A percentile compares a stretch with the other conserved stretches of the same genome.
These are phyloP conservation scores for Gambusia holbrooki DNA, from an alignment of 2,113 vertebrate genomes.

Conservation along the genomic window DNA sequence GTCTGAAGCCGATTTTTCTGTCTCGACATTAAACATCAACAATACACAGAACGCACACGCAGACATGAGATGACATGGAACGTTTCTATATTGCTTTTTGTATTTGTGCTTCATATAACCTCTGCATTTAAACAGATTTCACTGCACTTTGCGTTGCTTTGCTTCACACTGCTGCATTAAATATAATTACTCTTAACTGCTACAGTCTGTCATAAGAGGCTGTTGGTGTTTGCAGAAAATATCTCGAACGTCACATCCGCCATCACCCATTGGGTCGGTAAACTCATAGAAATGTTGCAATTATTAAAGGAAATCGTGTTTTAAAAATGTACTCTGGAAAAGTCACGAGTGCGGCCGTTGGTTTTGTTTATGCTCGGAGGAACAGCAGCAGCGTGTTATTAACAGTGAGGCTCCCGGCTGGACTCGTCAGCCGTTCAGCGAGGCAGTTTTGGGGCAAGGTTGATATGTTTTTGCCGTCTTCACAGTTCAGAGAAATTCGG, in stretches of 20 bases:
- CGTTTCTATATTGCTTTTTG: slow-evolving; percentile 57
- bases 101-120: slow-evolving; percentile 46
- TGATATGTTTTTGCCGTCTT: slow-evolving; percentile 68
- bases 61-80: slow-evolving; percentile 37
- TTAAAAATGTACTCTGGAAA: slow-evolving; percentile 56
- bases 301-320: slow-evolving; percentile 44
- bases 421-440: slow-evolving; percentile 41
- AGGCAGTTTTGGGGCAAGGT: slow-evolving; percentile 67
- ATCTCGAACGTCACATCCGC: slow-evolving; percentile 12
- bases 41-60: slow-evolving; percentile 57
- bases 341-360: slow-evolving; percentile 58
- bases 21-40: slow-evolving; percentile 34
- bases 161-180: background rate
- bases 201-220: slow-evolving; percentile 42
- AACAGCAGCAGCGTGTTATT: slow-evolving; percentile 60
- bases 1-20: slow-evolving; percentile 16
- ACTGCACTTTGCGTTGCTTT: background rate
- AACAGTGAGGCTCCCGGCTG: slow-evolving; percentile 52
- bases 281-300: slow-evolving; percentile 37
- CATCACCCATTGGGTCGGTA: slow-evolving; percentile 18
- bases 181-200: slow-evolving; percentile 47
- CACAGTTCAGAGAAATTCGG: slow-evolving; percentile 39
- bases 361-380: slow-evolving; percentile 48
- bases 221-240: slow-evolving; percentile 15
- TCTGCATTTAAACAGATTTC: slow-evolving; percentile 10